Evolutionary conservation across 2,113 vertebrate genomes (phyloP).

Genomic region (Propithecus coquereli): DNA sequence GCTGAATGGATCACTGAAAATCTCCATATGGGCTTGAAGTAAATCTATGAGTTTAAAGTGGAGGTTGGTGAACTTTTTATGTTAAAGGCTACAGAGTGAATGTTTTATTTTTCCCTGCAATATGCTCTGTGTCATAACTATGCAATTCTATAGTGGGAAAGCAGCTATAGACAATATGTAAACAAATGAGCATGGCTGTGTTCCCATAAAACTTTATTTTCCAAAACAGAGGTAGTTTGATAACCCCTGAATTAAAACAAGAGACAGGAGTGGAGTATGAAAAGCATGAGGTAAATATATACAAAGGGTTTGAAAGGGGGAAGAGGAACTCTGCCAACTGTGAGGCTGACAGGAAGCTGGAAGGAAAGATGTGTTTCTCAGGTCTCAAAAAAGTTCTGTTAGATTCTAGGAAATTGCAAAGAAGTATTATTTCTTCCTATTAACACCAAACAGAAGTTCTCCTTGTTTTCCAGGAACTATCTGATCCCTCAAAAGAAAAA

Average conservation of each 20-base stretch:
- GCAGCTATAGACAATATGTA: background rate
- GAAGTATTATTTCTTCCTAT: background rate
- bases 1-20: background rate
- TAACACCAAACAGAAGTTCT: background rate
- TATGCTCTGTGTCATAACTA: background rate
- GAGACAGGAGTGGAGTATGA: fast-evolving
- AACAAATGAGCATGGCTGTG: background rate
- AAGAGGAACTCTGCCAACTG: background rate
- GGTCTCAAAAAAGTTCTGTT: background rate
- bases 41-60: background rate
- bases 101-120: background rate
- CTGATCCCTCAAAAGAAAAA: background rate
- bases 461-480: constrained; percentile 48
- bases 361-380: background rate
- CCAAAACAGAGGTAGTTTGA: background rate
- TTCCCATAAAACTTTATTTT: background rate
- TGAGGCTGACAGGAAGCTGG: background rate
- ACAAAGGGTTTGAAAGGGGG: background rate
- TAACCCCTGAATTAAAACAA: background rate
- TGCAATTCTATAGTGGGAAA: background rate
- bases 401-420: constrained; percentile 24
- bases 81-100: background rate
- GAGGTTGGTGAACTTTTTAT: background rate
- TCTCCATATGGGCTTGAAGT: background rate
- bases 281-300: background rate